Evolutionary conservation across 2,888 invertebrate genomes (phyloP), one percentile per base, ranked within the genome.

Genomic region (Apodemia zela): DNA sequence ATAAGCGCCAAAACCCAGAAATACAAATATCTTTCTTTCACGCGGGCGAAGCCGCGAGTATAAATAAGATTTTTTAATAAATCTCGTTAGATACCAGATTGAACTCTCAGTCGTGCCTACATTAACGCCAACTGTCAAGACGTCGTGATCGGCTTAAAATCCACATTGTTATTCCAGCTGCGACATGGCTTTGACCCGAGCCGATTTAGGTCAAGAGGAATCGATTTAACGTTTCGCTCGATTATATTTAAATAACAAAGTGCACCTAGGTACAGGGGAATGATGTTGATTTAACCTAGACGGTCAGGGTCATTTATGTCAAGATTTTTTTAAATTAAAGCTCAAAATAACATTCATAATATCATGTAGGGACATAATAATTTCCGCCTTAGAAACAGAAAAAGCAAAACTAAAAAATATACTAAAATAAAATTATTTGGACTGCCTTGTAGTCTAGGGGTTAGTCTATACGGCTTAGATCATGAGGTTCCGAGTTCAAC

Each of bases 121-220:
- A 45, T n/a, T 45, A 45, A 2, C 45, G n/a, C n/a, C 45, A 45
- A 45, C 45, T 45, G 45, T 45, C 45, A 45, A 45, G 45, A 45
- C 45, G 5, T 45, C 45, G 45, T 45, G 45, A 45, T 45, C 45
- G 45, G 45, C 45, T 45, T 45, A 45, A 45, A 45, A 65, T 51
- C 62, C 42, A 65, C 63, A 63, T 65, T 67, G 67, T 65, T 63
- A 65, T 67, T 65, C 65, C 63, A 63, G 64, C 67, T 54, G 76
- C 73, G 78, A 80, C 84, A 79, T 79, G 88, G 82, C 87, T 87
- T 89, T 87, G 87, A 88, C 88, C 88, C 71, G 67, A 69, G 62
- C 71, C 73, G 74, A 87, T 84, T 83, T 84, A 72, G 87, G 88
- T 88, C 88, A 89, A 87, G 87, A 82, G 81, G 83, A 82, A 87